Evolutionary conservation across 2,888 invertebrate genomes (phyloP), one percentile per base, ranked within the genome.

Genomic region (Macaria notata): DNA sequence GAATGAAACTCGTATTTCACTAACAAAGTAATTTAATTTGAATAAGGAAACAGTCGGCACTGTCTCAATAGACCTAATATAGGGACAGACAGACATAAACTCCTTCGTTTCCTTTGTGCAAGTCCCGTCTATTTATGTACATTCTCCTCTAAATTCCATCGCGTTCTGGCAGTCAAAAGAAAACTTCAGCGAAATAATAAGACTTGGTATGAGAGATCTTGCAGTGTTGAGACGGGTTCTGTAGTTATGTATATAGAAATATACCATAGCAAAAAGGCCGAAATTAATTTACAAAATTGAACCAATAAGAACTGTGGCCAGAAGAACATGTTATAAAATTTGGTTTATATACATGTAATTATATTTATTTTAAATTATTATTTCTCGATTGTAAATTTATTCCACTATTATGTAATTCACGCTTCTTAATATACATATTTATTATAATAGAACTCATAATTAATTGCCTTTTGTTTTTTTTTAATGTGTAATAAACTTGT

Each of bases 141-240:
- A 53, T 53, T 53, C 19, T 33, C 42, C 46, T 53, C 46, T 46
- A 53, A 46, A 53, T 53, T 53, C 29, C 46, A 46, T 30, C 31
- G 46, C 46, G 41, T 46, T 19, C 42, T 46, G 41, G 46, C 41
- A 53, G 41, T 46, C 53, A 46, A 53, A 53, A 53, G 46, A 46
- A 53, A 53, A 41, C 42, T 53, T 47, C 31, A 53, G 42, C 41
- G 53, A 42, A 46, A 53, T 47, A 47, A 47, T 46, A 46, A 53
- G 46, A 53, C 9, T 31, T 31, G 33, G 9, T 2, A 46, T 39
- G 31, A 9, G 33, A 7, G 6, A n/a, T 19, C 8, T 4, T 5
- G 19, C 4, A 31, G 19, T 9, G 29, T 8, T 7, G 7, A 7
- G 4, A 4, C 5, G 33, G 8, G 50, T 50, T 50, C 50, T n/a